A percentile compares a stretch with the other conserved stretches of the same genome.
Conservation (phyloP, 2,888 invertebrate species). For the Eucriotettix oculatus region DNA sequence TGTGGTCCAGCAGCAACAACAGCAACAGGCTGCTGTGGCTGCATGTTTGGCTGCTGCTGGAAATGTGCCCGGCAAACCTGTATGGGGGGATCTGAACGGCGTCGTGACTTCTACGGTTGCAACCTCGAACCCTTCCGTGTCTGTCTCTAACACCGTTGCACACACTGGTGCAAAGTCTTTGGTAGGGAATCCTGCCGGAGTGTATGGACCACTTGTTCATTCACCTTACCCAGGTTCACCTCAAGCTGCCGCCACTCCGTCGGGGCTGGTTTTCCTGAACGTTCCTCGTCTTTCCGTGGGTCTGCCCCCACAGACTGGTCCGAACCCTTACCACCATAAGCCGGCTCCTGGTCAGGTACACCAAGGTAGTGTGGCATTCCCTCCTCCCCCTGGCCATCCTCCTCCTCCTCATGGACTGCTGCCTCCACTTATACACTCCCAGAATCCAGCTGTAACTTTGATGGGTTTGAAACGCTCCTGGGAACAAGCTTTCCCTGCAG, state of each 20-base stretch:
- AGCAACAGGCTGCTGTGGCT: conserved; percentile 11
- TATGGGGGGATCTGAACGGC: conserved; percentile 26
- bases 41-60: conserved; percentile 40
- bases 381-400: conserved; percentile 14
- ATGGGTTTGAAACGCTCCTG: conserved; percentile 46
- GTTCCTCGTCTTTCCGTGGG: conserved; percentile 8
- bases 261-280: conserved; percentile 10
- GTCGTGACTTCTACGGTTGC: conserved; percentile 20
- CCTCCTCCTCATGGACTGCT: conserved; percentile 12
- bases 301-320: not conserved
- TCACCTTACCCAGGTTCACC: conserved; percentile 3
- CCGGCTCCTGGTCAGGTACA: conserved; percentile 10
- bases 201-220: not conserved
- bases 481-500: conserved; percentile 51
- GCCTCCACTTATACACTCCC: conserved; percentile 10
- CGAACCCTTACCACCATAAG: not conserved
- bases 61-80: conserved; percentile 19
- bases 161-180: conserved; percentile 19
- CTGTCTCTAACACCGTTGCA: conserved; percentile 26
- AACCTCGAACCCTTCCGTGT: conserved; percentile 25
- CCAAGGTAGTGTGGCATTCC: conserved; percentile 18
- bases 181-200: conserved; percentile 17
- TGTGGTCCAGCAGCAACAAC: conserved; percentile 22
- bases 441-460: conserved; percentile 25
- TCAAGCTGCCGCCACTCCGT: conserved; percentile 5